Evolutionary conservation across 2,113 vertebrate genomes (phyloP), one percentile per base, ranked within the genome.

Genomic region (Poeciliopsis occidentalis): DNA sequence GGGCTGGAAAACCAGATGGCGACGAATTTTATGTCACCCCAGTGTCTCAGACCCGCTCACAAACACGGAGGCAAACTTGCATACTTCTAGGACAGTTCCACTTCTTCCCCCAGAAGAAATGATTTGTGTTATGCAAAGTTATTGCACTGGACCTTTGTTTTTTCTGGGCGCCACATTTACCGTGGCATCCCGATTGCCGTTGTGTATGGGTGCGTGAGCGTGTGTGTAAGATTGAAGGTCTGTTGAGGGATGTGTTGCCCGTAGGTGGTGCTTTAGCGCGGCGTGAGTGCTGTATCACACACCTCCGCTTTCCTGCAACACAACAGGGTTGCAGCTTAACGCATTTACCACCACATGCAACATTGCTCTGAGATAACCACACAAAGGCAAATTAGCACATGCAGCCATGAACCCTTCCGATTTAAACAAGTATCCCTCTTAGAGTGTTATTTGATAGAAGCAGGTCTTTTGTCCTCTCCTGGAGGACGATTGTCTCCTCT

Each of bases 1-100:
- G 27, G 71, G 51, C 81, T 85, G 62, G 64, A 88, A 86, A 85
- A 85, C 82, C 51, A 92, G 85, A 90, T 87, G 89, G 85, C 84
- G 57, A 60, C 32, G 75, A 69, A 75, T 72, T 73, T 51, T 57
- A 76, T 26, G 76, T 82, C 80, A 84, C 83, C 51, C 51, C 8
- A n/a, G 54, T 73, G 77, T 83, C 70, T 31, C 26, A 71, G 41
- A 78, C 39, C 63, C 60, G 70, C 71, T 65, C 41, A 77, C 67
- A 75, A 3, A 80, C 12, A 77, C 26, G 24, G 2, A 22, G 32
- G 31, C 34, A 65, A 74, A 81, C 67, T 51, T 69, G 32, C 32
- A 70, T 47, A 60, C 11, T 22, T 44, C 66, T 72, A 87, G 87
- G 84, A 75, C 65, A 86, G 67, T 70, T 44, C 60, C 3, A 41